Evolutionary conservation across 2,113 vertebrate genomes (phyloP).

Genomic region (Plectropomus leopardus): DNA sequence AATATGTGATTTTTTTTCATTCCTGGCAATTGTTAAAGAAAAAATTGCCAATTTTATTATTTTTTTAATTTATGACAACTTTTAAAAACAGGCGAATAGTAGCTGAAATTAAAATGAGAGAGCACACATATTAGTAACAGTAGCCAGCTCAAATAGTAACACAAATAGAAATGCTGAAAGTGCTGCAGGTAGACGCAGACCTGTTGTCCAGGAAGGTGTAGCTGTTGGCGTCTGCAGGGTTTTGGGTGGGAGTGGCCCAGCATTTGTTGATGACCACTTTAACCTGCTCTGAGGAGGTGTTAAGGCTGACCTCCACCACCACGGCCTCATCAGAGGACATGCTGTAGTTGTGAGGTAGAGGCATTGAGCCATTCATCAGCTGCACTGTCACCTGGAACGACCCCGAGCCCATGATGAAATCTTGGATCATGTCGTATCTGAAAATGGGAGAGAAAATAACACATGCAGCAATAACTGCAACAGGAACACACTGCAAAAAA

Average conservation of each 20-base stretch:
- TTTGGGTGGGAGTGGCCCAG: slow-evolving; percentile 90
- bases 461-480: neutral
- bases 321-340: slow-evolving; percentile 87
- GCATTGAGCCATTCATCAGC: slow-evolving; percentile 85
- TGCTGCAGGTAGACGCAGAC: slow-evolving; percentile 67
- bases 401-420: slow-evolving; percentile 85
- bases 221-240: slow-evolving; percentile 68
- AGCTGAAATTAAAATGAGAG: neutral
- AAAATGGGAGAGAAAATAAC: slow-evolving; percentile 5
- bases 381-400: slow-evolving; percentile 88
- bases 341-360: slow-evolving; percentile 86
- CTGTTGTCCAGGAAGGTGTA: slow-evolving; percentile 89
- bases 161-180: neutral
- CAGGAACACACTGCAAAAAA: neutral
- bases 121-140: neutral
- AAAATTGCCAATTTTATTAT: too few relatives aligned
- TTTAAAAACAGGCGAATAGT: too few relatives aligned
- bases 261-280: slow-evolving; percentile 90
- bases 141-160: neutral
- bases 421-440: slow-evolving; percentile 86
- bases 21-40: too few relatives aligned
- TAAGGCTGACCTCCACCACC: slow-evolving; percentile 88
- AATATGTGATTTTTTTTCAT: too few relatives aligned
- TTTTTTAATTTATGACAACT: too few relatives aligned
- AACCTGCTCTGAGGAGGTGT: slow-evolving; percentile 82